phyloP scores from a whole-genome alignment of 2,113 vertebrate genomes.

The Poecilia latipinna region DNA sequence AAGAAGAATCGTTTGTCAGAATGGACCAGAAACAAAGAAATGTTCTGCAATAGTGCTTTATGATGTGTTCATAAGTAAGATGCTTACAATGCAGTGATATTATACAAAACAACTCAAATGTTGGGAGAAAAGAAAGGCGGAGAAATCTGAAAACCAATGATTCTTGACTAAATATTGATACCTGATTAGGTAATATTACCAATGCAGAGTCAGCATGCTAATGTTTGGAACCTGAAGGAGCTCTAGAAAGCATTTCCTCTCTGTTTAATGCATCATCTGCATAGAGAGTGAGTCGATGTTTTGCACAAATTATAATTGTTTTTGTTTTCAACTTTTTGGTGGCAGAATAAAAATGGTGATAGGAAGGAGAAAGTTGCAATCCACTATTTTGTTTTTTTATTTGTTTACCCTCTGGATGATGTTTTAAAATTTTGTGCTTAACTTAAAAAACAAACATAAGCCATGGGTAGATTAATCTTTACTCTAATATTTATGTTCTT shows the following conservation, averaged over 20 bases:
- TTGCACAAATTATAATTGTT: neutral
- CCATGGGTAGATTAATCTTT: no score
- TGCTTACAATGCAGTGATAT: neutral
- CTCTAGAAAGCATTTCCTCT: neutral
- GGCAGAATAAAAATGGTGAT: neutral
- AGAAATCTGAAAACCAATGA: neutral
- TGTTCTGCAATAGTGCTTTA: neutral
- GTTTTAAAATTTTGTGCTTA: no score
- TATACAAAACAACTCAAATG: neutral
- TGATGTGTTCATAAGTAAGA: neutral
- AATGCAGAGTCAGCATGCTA: neutral
- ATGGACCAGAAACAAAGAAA: conserved; percentile 19
- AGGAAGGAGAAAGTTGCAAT: neutral
- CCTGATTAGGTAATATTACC: neutral
- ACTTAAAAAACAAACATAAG: no score
- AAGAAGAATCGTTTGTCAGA: conserved; percentile 30
- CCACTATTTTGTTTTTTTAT: no score
- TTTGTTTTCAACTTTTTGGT: neutral
- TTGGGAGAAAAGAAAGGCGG: neutral
- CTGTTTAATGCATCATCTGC: neutral
- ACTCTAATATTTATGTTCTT: no score
- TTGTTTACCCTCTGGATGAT: no score
- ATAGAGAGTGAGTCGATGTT: neutral
- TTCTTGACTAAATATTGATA: neutral
- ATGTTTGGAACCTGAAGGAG: neutral